Conservation (phyloP, 1,140 invertebrate genomes). For the Drosophila repletoides region DNA sequence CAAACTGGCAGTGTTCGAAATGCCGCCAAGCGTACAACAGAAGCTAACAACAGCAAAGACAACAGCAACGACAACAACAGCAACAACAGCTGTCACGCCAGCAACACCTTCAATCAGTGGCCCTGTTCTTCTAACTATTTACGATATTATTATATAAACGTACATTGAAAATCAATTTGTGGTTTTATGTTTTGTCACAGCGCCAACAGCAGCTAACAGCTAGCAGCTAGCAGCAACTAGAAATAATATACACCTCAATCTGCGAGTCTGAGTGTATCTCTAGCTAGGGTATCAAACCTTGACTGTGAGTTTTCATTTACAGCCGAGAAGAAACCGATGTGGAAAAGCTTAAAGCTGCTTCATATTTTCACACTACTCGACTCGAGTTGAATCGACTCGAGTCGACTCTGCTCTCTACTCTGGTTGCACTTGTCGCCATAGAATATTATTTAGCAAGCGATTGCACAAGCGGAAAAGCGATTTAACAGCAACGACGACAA, state of each 20-base stretch:
- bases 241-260: constrained; percentile 18
- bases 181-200: constrained; percentile 61
- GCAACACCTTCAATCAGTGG: constrained; percentile 37
- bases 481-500: constrained; percentile 51
- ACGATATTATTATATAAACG: constrained; percentile 59
- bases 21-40: constrained; percentile 36
- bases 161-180: constrained; percentile 73
- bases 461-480: constrained; percentile 72
- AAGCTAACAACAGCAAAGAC: constrained; percentile 5
- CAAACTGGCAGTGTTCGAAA: constrained; percentile 64
- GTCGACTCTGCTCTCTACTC: constrained; percentile 40
- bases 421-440: constrained; percentile 65
- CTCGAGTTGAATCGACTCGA: too few species aligned
- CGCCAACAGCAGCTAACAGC: too few species aligned
- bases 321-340: too few species aligned
- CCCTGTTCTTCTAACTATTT: constrained; percentile 5
- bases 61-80: constrained; percentile 7
- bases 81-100: constrained; percentile 4
- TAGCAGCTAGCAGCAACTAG: too few species aligned
- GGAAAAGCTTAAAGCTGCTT: constrained; percentile 13
- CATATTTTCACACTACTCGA: too few species aligned
- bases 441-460: constrained; percentile 67
- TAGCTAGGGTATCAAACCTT: constrained; percentile 63
- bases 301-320: constrained; percentile 59
- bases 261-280: constrained; percentile 3